Conservation (phyloP, 2,113 vertebrate species). For the Nipponia nippon region DNA sequence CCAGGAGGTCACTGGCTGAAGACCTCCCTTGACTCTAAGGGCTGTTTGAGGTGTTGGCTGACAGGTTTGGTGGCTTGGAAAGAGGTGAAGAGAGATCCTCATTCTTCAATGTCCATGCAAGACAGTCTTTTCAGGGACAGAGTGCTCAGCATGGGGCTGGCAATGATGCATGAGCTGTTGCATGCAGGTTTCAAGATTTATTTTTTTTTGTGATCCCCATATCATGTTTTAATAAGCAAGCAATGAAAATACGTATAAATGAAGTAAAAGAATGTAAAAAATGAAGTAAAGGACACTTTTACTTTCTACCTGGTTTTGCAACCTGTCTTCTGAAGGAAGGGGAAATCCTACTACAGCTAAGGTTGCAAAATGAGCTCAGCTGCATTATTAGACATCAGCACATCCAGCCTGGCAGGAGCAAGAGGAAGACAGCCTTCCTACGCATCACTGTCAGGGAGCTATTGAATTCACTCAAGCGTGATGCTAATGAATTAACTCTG, state of each 20-base stretch:
- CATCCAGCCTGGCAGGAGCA: not conserved
- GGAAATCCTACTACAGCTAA: not conserved
- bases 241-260: not conserved
- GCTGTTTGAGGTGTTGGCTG: not conserved
- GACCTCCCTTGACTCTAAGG: not conserved
- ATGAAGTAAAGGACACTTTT: not conserved
- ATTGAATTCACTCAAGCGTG: not conserved
- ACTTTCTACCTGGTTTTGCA: not conserved
- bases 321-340: not conserved
- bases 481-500: conserved; percentile 27
- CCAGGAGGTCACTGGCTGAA: too few species aligned
- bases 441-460: conserved; percentile 17
- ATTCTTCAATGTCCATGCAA: not conserved
- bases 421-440: conserved; percentile 22
- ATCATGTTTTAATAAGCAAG: not conserved
- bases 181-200: not conserved
- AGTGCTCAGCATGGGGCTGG: not conserved
- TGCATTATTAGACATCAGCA: conserved; percentile 19
- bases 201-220: not conserved
- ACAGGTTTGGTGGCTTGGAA: not conserved
- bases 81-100: not conserved
- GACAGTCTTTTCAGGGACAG: not conserved
- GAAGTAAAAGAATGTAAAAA: not conserved
- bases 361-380: not conserved
- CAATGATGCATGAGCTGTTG: not conserved